phyloP scores from a whole-genome alignment of 2,113 vertebrate species.

The Trematocara variabile region DNA sequence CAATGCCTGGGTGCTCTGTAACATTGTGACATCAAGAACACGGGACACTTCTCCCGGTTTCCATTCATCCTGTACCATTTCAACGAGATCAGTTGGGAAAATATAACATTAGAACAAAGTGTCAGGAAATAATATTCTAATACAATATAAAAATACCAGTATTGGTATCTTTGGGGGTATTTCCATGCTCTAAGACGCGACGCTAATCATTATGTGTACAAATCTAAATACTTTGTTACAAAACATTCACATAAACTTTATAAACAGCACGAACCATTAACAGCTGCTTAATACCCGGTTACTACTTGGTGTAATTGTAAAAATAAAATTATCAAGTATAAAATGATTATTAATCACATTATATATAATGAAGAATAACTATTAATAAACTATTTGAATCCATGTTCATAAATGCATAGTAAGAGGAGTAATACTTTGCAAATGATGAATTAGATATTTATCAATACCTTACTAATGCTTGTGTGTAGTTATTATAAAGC shows the following conservation, averaged over 20 bases:
- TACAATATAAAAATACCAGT: not conserved
- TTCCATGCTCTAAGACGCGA: accelerated
- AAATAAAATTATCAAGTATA: not conserved
- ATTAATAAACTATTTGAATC: not conserved
- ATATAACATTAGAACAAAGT: not conserved
- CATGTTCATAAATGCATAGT: not conserved
- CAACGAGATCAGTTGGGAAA: not conserved
- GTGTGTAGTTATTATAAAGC: not conserved
- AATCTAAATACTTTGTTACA: not conserved
- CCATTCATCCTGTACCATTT: not conserved
- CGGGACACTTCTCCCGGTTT: not conserved
- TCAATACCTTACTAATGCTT: not conserved
- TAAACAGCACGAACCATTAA: not conserved
- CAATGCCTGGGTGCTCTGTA: not conserved
- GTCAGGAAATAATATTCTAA: not conserved
- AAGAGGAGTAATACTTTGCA: not conserved
- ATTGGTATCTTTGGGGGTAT: not conserved
- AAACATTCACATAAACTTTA: not conserved
- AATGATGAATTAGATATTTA: not conserved
- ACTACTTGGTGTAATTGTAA: not conserved
- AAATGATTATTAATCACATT: not conserved
- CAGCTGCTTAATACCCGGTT: not conserved
- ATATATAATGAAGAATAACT: not conserved
- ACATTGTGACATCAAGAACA: not conserved
- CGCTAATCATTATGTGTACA: not conserved